Conservation (phyloP, 2,113 vertebrate species). For the Hirundichthys speculiger region DNA sequence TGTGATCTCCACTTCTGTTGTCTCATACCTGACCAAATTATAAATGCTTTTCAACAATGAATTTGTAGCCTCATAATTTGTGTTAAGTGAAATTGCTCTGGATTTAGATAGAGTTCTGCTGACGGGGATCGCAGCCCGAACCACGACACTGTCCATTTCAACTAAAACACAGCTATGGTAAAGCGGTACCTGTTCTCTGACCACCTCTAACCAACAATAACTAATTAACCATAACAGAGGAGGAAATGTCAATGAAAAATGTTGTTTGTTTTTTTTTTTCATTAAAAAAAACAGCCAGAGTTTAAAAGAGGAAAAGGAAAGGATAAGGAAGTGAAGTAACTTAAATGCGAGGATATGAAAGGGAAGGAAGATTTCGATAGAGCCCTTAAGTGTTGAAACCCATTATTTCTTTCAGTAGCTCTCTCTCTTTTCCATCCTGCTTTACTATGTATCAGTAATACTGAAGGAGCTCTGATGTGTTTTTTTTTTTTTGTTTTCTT, state of each 20-base stretch:
- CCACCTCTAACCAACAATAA: conserved; percentile 33
- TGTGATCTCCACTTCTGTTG: conserved; percentile 1
- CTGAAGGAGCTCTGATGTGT: conserved; percentile 46
- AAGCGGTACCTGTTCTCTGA: conserved; percentile 44
- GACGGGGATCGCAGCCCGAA: conserved; percentile 56
- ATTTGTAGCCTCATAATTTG: not conserved
- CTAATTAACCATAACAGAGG: conserved; percentile 21
- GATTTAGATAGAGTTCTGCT: conserved; percentile 33
- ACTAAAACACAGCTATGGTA: conserved; percentile 32
- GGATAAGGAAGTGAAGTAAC: conserved; percentile 5
- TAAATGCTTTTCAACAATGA: not conserved
- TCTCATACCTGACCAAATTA: conserved; percentile 4
- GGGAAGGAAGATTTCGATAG: conserved; percentile 36
- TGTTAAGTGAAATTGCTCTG: no score
- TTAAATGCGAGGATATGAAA: conserved; percentile 12
- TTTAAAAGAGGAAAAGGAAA: conserved; percentile 39
- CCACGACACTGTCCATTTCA: conserved; percentile 65
- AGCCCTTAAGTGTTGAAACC: conserved; percentile 53
- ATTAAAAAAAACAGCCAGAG: conserved; percentile 37
- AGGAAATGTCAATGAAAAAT: conserved; percentile 41
- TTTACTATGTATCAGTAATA: conserved; percentile 51
- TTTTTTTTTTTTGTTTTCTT: conserved; percentile 16
- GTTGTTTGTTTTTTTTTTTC: not conserved
- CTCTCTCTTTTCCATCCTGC: conserved; percentile 52
- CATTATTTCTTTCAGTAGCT: conserved; percentile 48